Evolutionary conservation across 2,888 invertebrate species (phyloP).

Genomic region (Patella caerulea): DNA sequence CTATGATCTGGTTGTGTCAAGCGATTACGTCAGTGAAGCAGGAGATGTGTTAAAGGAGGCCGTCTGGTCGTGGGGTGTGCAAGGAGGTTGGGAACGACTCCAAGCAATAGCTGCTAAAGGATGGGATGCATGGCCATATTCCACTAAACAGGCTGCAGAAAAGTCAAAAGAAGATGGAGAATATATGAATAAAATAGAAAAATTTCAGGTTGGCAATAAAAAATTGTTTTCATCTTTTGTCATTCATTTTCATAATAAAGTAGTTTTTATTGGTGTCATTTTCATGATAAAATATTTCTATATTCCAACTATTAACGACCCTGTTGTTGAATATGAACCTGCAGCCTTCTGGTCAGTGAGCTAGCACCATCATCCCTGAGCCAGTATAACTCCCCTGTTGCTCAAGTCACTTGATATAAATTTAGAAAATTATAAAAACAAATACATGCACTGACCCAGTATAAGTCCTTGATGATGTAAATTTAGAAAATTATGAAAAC

Average conservation of each 20-base stretch:
- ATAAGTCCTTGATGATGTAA: background rate
- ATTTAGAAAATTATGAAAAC: background rate
- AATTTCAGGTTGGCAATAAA: constrained; percentile 35
- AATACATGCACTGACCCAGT: too few species aligned
- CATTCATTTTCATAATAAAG: too few species aligned
- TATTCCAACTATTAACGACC: too few species aligned
- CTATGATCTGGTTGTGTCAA: constrained; percentile 43
- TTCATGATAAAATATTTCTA: too few species aligned
- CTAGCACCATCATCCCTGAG: too few species aligned
- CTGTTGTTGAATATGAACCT: too few species aligned
- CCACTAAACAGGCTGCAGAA: constrained; percentile 34
- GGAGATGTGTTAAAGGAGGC: constrained; percentile 38
- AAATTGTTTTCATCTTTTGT: background rate
- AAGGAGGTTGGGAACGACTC: constrained; percentile 31
- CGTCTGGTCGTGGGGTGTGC: constrained; percentile 25
- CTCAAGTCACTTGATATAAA: background rate
- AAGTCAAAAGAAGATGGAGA: constrained; percentile 35
- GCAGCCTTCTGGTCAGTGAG: too few species aligned
- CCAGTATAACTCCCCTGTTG: background rate
- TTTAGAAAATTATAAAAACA: background rate
- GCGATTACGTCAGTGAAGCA: constrained; percentile 30
- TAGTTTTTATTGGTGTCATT: too few species aligned
- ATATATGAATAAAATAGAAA: constrained; percentile 37
- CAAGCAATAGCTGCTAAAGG: constrained; percentile 41
- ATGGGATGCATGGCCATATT: constrained; percentile 40